Evolutionary conservation across 2,113 vertebrate species (phyloP).

Genomic region (Mirza zaza): DNA sequence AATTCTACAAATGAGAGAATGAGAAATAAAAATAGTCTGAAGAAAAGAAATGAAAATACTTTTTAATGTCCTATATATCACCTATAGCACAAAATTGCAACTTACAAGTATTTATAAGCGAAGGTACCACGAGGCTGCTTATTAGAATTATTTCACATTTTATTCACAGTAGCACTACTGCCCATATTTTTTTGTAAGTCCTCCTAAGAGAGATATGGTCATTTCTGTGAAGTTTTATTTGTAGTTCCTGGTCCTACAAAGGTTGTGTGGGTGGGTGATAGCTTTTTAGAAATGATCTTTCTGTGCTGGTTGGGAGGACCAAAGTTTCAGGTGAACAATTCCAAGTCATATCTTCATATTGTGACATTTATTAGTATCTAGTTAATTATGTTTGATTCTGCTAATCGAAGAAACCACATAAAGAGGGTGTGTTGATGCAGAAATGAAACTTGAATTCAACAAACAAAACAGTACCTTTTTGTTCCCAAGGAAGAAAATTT

Average conservation of each 20-base stretch:
- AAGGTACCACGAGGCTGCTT: neutral
- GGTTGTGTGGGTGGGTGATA: neutral
- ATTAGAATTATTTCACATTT: constrained; percentile 47
- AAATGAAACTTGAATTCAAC: constrained; percentile 58
- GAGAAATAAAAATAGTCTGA: constrained; percentile 20
- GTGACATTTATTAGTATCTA: constrained; percentile 31
- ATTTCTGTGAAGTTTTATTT: constrained; percentile 39
- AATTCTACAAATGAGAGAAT: constrained; percentile 36
- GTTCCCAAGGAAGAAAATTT: constrained; percentile 39
- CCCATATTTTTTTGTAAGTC: neutral
- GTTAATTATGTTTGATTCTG: constrained; percentile 24
- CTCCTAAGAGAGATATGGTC: neutral
- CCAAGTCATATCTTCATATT: neutral
- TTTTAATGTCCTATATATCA: neutral
- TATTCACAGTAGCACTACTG: constrained; percentile 16
- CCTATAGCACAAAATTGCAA: neutral
- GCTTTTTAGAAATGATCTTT: constrained; percentile 49
- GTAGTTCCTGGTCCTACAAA: neutral
- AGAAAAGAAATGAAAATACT: neutral
- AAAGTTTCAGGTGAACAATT: constrained; percentile 17
- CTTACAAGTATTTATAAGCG: constrained; percentile 9
- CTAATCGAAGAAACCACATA: neutral
- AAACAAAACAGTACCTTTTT: neutral
- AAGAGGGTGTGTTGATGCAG: neutral
- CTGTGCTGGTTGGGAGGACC: neutral